A percentile compares a stretch with the other conserved stretches of the same genome.
phyloP scores from a whole-genome alignment of 1,140 invertebrate species.

The Zaprionus vittiger region DNA sequence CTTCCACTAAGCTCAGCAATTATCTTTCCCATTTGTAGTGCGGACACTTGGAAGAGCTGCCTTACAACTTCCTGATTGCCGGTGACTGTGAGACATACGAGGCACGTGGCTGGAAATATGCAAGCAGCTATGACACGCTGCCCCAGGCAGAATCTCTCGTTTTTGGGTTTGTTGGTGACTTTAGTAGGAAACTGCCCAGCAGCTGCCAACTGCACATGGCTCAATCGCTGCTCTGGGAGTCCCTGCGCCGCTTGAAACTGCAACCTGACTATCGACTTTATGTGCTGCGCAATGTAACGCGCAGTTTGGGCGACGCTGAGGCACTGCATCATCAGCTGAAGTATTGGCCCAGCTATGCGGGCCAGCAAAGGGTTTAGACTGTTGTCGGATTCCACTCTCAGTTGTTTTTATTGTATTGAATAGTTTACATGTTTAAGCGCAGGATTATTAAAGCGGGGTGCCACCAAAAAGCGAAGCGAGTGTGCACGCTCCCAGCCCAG shows the following conservation, averaged over 20 bases:
- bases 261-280: constrained; percentile 48
- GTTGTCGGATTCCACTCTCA: constrained; percentile 43
- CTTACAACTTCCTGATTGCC: constrained; percentile 76
- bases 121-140: constrained; percentile 44
- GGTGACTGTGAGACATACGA: constrained; percentile 74
- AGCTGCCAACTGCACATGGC: constrained; percentile 53
- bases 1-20: neutral
- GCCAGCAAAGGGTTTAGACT: constrained; percentile 24
- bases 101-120: constrained; percentile 70
- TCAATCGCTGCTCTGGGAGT: constrained; percentile 67
- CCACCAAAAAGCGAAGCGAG: constrained; percentile 71
- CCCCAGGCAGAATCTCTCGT: constrained; percentile 59
- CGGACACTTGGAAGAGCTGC: constrained; percentile 55
- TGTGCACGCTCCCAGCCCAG: constrained; percentile 30
- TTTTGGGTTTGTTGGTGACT: constrained; percentile 70
- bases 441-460: constrained; percentile 74
- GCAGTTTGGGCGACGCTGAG: constrained; percentile 25
- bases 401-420: constrained; percentile 56
- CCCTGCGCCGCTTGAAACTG: constrained; percentile 52
- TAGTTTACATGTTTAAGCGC: constrained; percentile 71
- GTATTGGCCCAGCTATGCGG: constrained; percentile 52
- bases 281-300: constrained; percentile 45
- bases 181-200: constrained; percentile 43
- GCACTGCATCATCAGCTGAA: constrained; percentile 48
- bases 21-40: constrained; percentile 14